Evolutionary conservation across 2,113 vertebrate genomes (phyloP).

Genomic region (Laticauda laticaudata): DNA sequence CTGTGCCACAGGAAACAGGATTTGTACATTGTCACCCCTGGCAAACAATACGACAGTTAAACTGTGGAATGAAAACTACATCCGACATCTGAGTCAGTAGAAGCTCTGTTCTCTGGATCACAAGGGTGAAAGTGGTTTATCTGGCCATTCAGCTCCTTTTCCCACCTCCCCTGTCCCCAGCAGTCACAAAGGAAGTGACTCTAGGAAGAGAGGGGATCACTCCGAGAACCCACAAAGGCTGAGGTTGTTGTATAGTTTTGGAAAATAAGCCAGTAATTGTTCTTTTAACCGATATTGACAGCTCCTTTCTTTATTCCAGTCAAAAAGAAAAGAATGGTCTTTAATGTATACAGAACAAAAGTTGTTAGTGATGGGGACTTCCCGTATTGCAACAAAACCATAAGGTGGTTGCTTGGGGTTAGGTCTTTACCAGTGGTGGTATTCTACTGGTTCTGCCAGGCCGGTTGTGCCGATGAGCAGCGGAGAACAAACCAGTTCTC

Average conservation of each 20-base stretch:
- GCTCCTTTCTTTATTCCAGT: not conserved
- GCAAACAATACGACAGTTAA: constrained; percentile 68
- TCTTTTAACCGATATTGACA: not conserved
- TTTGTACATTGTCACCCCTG: constrained; percentile 46
- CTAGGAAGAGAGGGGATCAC: not conserved
- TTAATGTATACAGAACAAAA: not conserved
- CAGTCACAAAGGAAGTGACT: constrained; percentile 33
- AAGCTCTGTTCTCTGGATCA: constrained; percentile 49
- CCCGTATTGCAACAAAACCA: not conserved
- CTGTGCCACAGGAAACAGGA: constrained; percentile 30
- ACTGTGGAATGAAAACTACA: constrained; percentile 65
- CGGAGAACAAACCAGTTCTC: no score
- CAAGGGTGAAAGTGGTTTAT: constrained; percentile 49
- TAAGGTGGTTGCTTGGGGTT: not conserved
- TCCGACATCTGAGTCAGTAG: constrained; percentile 65
- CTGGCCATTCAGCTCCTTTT: constrained; percentile 55
- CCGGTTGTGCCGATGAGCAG: no score
- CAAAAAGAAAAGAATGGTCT: not conserved
- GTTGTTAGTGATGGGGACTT: not conserved
- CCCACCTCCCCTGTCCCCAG: not conserved
- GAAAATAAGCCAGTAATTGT: not conserved
- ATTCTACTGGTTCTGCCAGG: no score
- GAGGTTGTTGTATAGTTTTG: not conserved
- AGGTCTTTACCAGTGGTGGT: no score
- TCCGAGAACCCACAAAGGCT: not conserved